Base-by-base conservation (phyloP, 2,113 vertebrate species). In the Pterocles orientalis region DNA sequence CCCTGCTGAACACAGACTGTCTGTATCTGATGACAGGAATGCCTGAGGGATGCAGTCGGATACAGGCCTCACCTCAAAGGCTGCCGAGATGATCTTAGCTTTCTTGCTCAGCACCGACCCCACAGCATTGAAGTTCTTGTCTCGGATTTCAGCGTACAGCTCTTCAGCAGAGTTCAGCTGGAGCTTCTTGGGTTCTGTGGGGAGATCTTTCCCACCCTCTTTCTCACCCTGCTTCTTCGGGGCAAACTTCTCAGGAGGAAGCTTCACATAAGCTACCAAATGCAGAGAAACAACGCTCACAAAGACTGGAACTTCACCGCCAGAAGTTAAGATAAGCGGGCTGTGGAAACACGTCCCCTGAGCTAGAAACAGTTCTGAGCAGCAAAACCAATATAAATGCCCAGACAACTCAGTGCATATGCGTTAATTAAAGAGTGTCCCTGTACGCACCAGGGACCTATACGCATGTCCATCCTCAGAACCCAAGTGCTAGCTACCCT, bases 61-160 rank as follows among this genome's bases (percentile, higher is more conserved):
- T 12, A 20, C 31, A 43, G 53, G 45, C 41, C 94, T 80, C 94
- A 99, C 99, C 99, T 99, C 99, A 91, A 99, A 99, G 4, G 99
- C 99, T 5, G 99, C 99, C 2, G 99, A 99, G 97, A 99, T 99
- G 61, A 99, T 98, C 97, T 99, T 99, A 51, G 99, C 99, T 88
- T 99, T 99, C 97, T 99, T 99, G 98, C 99, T 99, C 64, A 99
- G 99, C 26, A 99, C 99, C 0, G 99, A 98, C 31, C 99, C 99
- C 51, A 99, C 99, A 0, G 99, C 99, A 1, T 99, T 99, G 97
- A 99, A 99, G 94, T 99, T 99, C 96, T 99, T 99, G 97, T 99
- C 99, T 9, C 99, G 97, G 94, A 99, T 99, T 98, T 99, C 99
- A 0, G 99, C 99, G 0, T 99, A 99, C 8, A 99, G 97, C 94